phyloP scores from a whole-genome alignment of 2,888 invertebrate genomes.

The Campoletis raptor region DNA sequence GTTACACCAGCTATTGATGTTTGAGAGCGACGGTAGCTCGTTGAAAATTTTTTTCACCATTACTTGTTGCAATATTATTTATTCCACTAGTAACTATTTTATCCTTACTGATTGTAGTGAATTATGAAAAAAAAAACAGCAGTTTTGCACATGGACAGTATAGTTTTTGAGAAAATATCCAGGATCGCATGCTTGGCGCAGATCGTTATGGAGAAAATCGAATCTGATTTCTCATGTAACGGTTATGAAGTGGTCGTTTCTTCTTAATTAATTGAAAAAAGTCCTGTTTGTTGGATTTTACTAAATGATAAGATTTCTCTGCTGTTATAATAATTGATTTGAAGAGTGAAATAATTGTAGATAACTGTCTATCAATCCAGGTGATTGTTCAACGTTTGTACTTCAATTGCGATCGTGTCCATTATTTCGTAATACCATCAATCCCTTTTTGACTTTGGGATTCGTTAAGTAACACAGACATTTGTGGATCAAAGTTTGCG shows the following conservation, averaged over 20 bases:
- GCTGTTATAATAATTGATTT: background rate
- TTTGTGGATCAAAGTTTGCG: background rate
- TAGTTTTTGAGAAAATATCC: no score
- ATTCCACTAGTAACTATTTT: no score
- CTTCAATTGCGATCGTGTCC: background rate
- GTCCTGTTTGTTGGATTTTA: background rate
- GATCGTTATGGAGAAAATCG: background rate
- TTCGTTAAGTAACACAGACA: background rate
- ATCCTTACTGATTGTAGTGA: no score
- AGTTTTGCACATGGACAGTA: no score
- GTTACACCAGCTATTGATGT: no score
- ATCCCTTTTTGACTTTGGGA: conserved; percentile 18
- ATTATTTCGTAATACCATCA: conserved; percentile 41
- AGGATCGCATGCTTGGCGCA: background rate
- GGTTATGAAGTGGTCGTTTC: no score
- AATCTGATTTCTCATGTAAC: background rate
- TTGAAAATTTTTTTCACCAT: no score
- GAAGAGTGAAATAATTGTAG: background rate
- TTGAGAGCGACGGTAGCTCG: no score
- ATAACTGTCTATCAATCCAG: background rate
- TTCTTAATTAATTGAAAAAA: background rate
- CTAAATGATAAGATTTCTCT: background rate
- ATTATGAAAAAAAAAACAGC: no score
- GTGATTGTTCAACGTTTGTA: background rate
- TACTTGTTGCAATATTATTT: no score